Evolutionary conservation across 2,888 invertebrate species (phyloP).

Genomic region (Hyalella azteca): DNA sequence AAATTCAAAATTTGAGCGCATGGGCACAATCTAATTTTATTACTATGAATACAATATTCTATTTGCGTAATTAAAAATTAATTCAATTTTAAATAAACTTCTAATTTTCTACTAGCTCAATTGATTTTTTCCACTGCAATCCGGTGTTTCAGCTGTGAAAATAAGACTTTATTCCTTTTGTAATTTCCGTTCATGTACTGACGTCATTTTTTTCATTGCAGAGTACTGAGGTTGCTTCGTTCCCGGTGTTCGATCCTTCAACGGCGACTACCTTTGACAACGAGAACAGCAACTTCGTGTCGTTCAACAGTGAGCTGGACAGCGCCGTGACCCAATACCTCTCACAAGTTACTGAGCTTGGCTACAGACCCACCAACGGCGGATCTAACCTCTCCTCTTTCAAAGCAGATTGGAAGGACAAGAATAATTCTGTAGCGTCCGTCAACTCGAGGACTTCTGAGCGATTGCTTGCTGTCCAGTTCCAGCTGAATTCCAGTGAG

Average conservation of each 20-base stretch:
- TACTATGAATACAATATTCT: no score
- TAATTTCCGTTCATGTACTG: background rate
- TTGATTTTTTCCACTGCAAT: no score
- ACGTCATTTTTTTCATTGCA: background rate
- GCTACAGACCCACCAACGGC: conserved; percentile 40
- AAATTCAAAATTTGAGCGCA: no score
- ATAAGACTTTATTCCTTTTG: no score
- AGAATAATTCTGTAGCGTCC: conserved; percentile 25
- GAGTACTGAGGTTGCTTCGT: background rate
- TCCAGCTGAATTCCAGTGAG: conserved; percentile 43
- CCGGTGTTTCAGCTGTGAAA: no score
- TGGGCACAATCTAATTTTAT: no score
- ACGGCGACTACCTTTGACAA: conserved; percentile 21
- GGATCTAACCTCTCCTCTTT: conserved; percentile 7
- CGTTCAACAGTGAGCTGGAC: conserved; percentile 53
- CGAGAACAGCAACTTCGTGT: conserved; percentile 35
- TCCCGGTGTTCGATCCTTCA: conserved; percentile 18
- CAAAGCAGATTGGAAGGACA: conserved; percentile 38
- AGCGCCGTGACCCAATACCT: conserved; percentile 56
- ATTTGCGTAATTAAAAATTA: no score
- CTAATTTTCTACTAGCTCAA: no score
- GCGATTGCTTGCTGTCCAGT: conserved; percentile 51
- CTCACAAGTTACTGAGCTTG: conserved; percentile 53
- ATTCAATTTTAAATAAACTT: no score
- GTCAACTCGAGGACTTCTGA: conserved; percentile 30